Base-by-base conservation (phyloP, 2,113 vertebrate species). In the Labeo catla region DNA sequence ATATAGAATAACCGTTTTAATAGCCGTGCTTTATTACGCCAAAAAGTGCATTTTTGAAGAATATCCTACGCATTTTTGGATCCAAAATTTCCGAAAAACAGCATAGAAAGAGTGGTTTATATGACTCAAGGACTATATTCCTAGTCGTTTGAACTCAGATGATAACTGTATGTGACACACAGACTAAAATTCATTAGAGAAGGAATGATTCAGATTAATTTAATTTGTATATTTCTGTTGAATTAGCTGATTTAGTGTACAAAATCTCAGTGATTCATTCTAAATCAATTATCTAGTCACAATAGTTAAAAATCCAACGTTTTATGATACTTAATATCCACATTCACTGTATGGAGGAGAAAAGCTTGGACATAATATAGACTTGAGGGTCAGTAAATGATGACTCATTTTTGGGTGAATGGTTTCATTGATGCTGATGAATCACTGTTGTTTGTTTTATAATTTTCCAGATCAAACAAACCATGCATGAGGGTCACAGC, bases 391-490 rank as follows among this genome's bases (percentile, higher is more conserved):
- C 36, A 74, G 28, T 36, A 21, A 78, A 39, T 6, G 74, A 77
- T 16, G 76, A 78, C 52, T 4, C 1, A 16, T 19, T 16, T 49
- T 19, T 4, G n/a, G 11, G 36, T 34, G 43, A 59, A 21, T 7
- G 4, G 10, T 39, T 80, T 59, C 57, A 36, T 57, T 7, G 63
- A 49, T 49, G 8, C 43, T 6, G 21, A 76, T 49, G 72, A 23
- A 76, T 76, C 45, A 50, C n/a, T 7, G 36, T 43, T 65, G 39
- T 28, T 47, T 65, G 57, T 65, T 81, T 65, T 43, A 72, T 43
- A 45, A 74, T 21, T 74, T 49, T 74, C 78, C 78, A 65, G 78
- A 47, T 63, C 78, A 65, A 65, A 81, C n/a, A 16, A 65, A 79
- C 54, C 19, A 36, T 70, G 34, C 77, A 45, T 5, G 39, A 59